These are phyloP conservation scores for Diachasma alloeum DNA, from an alignment of 1,140 invertebrate genomes.

Conservation along the genomic window DNA sequence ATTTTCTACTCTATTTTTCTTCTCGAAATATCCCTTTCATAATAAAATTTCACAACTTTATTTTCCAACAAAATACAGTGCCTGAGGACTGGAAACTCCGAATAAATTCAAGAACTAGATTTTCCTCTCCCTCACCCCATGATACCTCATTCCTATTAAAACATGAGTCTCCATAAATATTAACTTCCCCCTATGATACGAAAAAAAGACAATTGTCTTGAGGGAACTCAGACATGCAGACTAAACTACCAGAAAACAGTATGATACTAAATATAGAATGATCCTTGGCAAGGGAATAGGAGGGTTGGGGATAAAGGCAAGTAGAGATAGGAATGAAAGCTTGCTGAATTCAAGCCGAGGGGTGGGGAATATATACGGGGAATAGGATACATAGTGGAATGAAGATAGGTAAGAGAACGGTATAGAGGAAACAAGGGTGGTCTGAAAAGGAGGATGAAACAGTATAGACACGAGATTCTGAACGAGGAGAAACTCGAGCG, in stretches of 20 bases:
- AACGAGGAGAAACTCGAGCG: background rate
- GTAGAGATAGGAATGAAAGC: slow-evolving; percentile 10
- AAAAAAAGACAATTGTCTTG: background rate
- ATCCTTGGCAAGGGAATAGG: background rate
- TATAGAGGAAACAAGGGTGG: background rate
- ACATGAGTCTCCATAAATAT: background rate
- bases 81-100: no score
- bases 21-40: no score
- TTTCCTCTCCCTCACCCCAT: no score
- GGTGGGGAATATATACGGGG: background rate
- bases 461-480: background rate
- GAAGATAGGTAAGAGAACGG: background rate
- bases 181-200: background rate
- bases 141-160: no score
- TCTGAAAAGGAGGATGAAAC: slow-evolving; percentile 11
- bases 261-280: slow-evolving; percentile 6
- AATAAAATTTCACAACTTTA: no score
- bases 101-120: no score
- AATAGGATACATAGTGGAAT: slow-evolving; percentile 1
- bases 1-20: no score
- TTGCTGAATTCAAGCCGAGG: slow-evolving; percentile 4
- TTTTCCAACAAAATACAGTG: no score
- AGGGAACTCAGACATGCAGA: slow-evolving; percentile 2
- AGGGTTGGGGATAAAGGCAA: background rate
- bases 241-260: background rate